Base-by-base conservation (phyloP, 2,797 vertebrate species). In the Spinus olivaceus region DNA sequence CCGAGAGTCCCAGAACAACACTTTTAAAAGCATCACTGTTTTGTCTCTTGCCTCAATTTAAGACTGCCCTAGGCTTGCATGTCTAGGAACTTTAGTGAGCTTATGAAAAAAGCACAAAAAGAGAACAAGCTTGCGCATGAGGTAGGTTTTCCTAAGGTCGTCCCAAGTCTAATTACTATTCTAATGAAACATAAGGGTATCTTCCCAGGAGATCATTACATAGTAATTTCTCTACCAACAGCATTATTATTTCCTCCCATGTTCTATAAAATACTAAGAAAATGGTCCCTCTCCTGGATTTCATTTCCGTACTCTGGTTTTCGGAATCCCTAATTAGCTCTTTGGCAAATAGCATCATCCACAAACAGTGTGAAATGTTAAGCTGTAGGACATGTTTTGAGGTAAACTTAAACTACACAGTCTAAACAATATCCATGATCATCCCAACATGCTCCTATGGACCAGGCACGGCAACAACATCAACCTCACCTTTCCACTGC, bases 111-210 rank as follows among this genome's bases (percentile, higher is more conserved):
- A 91, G 78, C 63, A 93, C 85, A 88, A 66, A 97, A 96, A 95
- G 90, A 91, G 96, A 95, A 71, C 2, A 57, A 91, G 71, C 80
- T 86, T 78, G 87, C 69, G 93, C 84, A 90, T 74, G 92, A 97
- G 95, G 93, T 92, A 97, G 97, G 96, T 96, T 97, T 97, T 95
- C 91, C 97, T 96, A 97, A 97, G 97, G 96, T 96, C 95, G 2
- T 95, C 97, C 93, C 95, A 97, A 96, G 95, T 97, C 96, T 98
- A 98, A 98, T 98, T 98, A 97, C 96, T 97, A 97, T 97, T 97
- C 97, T 98, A 98, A 98, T 97, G 97, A 98, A 97, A 98, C 96
- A 97, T 97, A 97, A 98, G 97, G 97, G 95, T 95, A 97, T 97
- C 97, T 96, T 97, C 97, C 97, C 97, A 96, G 97, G 97, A 97